Conservation (phyloP, 2,113 vertebrate species). For the Corydoras maculifer region DNA sequence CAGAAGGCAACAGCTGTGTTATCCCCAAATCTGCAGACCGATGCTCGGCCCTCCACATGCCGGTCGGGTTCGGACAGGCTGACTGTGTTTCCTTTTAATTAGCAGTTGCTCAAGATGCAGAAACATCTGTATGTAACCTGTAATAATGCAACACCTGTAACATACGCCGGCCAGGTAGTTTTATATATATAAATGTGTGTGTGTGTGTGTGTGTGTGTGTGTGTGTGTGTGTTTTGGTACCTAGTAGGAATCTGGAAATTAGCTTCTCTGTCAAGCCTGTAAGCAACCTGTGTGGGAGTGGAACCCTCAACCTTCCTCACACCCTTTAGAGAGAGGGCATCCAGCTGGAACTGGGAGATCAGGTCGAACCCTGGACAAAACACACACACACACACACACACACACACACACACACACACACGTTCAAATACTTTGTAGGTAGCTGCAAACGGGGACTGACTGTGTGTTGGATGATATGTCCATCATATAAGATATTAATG, state of each 20-base stretch:
- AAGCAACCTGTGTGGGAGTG: constrained; percentile 70
- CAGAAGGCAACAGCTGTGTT: not conserved
- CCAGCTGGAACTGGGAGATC: constrained; percentile 74
- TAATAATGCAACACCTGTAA: constrained; percentile 67
- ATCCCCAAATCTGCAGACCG: not conserved
- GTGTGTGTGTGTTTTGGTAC: constrained; percentile 44
- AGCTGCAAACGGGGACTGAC: too few relatives aligned
- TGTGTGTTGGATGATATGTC: too few relatives aligned
- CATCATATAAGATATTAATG: too few relatives aligned
- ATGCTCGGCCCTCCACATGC: constrained; percentile 7
- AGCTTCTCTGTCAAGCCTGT: constrained; percentile 70
- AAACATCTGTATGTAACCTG: constrained; percentile 58
- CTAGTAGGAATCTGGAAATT: constrained; percentile 77
- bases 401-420: too few relatives aligned
- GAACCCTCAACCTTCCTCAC: constrained; percentile 73
- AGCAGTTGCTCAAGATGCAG: constrained; percentile 39
- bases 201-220: not conserved
- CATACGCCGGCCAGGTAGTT: not conserved
- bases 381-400: constrained; percentile 4
- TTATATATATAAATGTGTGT: not conserved
- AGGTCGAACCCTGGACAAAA: constrained; percentile 65
- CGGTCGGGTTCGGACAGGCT: constrained; percentile 55
- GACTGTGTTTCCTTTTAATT: constrained; percentile 39
- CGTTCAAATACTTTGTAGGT: too few relatives aligned
- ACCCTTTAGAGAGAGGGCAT: constrained; percentile 66